Percentiles rank a stretch among this genome's conserved stretches.
Evolutionary conservation across 2,888 invertebrate genomes (phyloP).

Genomic region (Agrilus mali): DNA sequence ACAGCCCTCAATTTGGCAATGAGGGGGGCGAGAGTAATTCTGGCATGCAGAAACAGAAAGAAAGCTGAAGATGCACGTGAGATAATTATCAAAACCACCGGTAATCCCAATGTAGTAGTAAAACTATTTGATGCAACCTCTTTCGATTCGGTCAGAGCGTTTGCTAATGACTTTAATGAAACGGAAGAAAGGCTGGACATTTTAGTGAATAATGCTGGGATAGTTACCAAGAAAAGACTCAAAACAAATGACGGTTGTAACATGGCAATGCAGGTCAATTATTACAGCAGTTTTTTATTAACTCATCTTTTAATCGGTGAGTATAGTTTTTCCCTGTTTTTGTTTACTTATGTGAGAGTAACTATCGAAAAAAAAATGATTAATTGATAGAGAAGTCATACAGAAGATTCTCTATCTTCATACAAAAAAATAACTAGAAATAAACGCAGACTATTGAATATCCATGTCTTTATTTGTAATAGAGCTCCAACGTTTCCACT

Average conservation of each 20-base stretch:
- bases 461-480: too few species aligned
- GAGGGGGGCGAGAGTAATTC: conserved; percentile 39
- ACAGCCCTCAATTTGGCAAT: conserved; percentile 32
- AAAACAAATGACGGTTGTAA: conserved; percentile 50
- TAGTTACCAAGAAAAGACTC: conserved; percentile 33
- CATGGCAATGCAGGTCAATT: conserved; percentile 49
- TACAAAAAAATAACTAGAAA: too few species aligned
- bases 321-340: too few species aligned
- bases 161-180: conserved; percentile 44
- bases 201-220: conserved; percentile 52
- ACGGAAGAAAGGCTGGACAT: conserved; percentile 44
- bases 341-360: too few species aligned
- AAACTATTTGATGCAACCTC: conserved; percentile 41
- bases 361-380: too few species aligned
- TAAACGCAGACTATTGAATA: too few species aligned
- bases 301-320: conserved; percentile 48
- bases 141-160: conserved; percentile 42
- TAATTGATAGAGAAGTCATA: too few species aligned
- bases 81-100: conserved; percentile 22
- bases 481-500: too few species aligned
- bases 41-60: conserved; percentile 38
- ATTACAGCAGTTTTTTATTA: conserved; percentile 49
- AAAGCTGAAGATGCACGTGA: conserved; percentile 16
- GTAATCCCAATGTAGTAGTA: conserved; percentile 26
- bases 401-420: too few species aligned